A percentile compares a stretch with the other conserved stretches of the same genome.
Conservation (phyloP, 2,113 vertebrate species). For the Sakesphorus luctuosus region DNA sequence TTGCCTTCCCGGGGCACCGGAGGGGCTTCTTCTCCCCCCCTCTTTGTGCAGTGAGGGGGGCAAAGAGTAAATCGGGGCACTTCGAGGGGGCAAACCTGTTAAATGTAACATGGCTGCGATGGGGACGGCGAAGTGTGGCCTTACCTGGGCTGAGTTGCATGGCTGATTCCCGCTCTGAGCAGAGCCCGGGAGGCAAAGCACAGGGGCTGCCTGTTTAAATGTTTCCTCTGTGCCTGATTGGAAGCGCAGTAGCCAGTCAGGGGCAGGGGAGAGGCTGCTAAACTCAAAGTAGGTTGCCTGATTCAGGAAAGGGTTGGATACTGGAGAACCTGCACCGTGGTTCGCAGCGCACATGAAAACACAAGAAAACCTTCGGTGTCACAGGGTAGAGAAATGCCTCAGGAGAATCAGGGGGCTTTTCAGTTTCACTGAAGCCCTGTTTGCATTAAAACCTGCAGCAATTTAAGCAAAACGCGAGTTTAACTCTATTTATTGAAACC, state of each 20-base stretch:
- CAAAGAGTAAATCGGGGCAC: not conserved
- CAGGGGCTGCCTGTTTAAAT: conserved; percentile 52
- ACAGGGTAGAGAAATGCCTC: not conserved
- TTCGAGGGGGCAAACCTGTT: not conserved
- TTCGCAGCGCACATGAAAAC: accelerated
- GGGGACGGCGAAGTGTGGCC: conserved; percentile 17
- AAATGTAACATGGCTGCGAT: not conserved
- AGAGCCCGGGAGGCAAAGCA: conserved; percentile 36
- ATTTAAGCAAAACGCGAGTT: conserved; percentile 13
- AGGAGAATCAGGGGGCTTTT: not conserved
- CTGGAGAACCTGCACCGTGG: conserved; percentile 15
- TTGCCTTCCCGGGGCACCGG: not conserved
- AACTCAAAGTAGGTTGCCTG: conserved; percentile 43
- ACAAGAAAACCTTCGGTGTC: not conserved
- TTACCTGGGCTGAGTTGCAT: conserved; percentile 71
- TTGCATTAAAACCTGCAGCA: not conserved
- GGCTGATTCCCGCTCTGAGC: conserved; percentile 56
- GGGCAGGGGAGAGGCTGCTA: conserved; percentile 57
- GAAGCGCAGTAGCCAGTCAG: conserved; percentile 59
- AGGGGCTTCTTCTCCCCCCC: not conserved
- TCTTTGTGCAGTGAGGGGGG: not conserved
- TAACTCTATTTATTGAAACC: conserved; percentile 14
- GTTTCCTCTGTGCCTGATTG: conserved; percentile 69
- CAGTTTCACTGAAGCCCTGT: not conserved
- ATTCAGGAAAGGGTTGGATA: conserved; percentile 46